These are phyloP conservation scores for Dendrocincla tyrannina DNA, from an alignment of 2,797 vertebrate genomes.

Conservation along the genomic window DNA sequence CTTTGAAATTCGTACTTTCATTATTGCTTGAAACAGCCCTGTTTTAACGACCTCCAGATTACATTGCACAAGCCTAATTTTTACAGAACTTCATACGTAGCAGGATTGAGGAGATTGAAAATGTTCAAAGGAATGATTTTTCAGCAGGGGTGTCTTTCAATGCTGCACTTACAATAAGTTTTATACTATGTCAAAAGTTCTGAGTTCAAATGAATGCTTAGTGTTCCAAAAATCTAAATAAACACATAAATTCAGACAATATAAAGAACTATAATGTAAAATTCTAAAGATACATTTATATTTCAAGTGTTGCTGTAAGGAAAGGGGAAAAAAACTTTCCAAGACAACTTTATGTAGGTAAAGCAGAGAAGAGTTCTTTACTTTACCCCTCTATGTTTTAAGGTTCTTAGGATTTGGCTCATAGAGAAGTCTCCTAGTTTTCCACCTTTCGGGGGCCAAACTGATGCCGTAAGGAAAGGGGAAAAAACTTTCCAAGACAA, in stretches of 20 bases:
- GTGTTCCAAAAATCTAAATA: neutral
- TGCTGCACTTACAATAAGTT: neutral
- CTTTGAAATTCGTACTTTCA: neutral
- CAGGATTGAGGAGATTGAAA: neutral
- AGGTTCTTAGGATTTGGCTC: too few relatives aligned
- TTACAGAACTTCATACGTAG: neutral
- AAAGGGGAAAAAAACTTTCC: too few relatives aligned
- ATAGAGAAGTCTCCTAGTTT: too few relatives aligned
- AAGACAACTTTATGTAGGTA: too few relatives aligned
- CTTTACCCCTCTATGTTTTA: too few relatives aligned
- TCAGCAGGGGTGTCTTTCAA: neutral
- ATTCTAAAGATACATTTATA: neutral
- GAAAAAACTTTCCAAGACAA: too few relatives aligned
- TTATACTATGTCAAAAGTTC: neutral
- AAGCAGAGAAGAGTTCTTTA: too few relatives aligned
- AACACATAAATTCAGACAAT: neutral
- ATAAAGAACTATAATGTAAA: neutral
- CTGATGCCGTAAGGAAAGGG: too few relatives aligned
- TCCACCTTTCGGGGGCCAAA: too few relatives aligned
- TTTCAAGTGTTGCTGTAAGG: too few relatives aligned
- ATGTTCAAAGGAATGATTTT: neutral
- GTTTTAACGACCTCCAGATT: neutral
- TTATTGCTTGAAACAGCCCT: neutral
- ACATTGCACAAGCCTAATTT: neutral
- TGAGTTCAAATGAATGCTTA: neutral